Percentiles rank a stretch among this genome's conserved stretches.
Evolutionary conservation across 2,113 vertebrate species (phyloP).

Genomic region (Varanus salvator): DNA sequence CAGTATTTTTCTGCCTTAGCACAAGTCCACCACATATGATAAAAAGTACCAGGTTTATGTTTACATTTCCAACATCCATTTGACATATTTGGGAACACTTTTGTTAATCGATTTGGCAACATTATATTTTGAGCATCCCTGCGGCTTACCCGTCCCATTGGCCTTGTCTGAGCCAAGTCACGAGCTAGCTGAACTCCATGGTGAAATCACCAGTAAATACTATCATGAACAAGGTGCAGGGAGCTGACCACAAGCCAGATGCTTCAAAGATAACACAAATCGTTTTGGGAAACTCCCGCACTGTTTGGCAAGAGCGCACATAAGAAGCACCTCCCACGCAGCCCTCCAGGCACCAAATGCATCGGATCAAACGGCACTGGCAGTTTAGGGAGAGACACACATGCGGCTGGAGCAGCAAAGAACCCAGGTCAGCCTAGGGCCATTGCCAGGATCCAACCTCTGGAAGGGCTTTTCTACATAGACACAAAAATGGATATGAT

Average conservation of each 20-base stretch:
- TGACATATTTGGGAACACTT: too few species aligned
- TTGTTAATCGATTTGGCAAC: too few species aligned
- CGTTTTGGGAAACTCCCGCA: slow-evolving; percentile 58
- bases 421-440: background rate
- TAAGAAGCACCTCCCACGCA: slow-evolving; percentile 44
- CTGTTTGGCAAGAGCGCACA: slow-evolving; percentile 58
- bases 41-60: too few species aligned
- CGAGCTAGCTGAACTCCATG: slow-evolving; percentile 39
- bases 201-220: slow-evolving; percentile 66
- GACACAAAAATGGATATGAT: too few species aligned
- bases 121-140: too few species aligned
- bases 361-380: background rate
- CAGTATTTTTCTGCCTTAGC: too few species aligned
- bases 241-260: slow-evolving; percentile 68
- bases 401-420: background rate
- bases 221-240: slow-evolving; percentile 63
- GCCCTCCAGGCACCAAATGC: slow-evolving; percentile 40
- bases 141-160: too few species aligned
- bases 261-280: slow-evolving; percentile 51
- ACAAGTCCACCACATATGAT: too few species aligned
- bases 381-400: background rate
- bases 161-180: slow-evolving; percentile 23
- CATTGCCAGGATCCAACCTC: background rate
- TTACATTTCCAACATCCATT: too few species aligned
- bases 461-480: background rate